These are phyloP conservation scores for Paracyclopina nana DNA, from an alignment of 1,140 invertebrate species.

Conservation along the genomic window DNA sequence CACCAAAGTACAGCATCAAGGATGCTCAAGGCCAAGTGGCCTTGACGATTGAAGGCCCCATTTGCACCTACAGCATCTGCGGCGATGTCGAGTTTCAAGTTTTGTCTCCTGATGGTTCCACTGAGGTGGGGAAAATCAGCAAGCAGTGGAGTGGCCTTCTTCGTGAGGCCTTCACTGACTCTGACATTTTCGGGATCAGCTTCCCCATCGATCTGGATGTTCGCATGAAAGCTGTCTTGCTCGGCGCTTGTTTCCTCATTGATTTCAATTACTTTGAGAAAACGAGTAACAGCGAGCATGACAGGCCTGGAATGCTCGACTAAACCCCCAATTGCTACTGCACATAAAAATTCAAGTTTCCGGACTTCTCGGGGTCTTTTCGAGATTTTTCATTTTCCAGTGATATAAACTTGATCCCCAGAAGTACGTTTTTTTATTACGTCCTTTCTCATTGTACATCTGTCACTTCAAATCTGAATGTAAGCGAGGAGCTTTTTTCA, in stretches of 20 bases:
- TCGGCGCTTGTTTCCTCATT: slow-evolving; percentile 29
- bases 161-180: slow-evolving; percentile 30
- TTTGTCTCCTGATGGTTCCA: slow-evolving; percentile 20
- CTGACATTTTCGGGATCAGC: slow-evolving; percentile 29
- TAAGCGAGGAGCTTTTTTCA: no score
- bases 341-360: no score
- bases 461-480: no score
- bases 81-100: slow-evolving; percentile 46
- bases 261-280: slow-evolving; percentile 20
- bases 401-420: no score
- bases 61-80: slow-evolving; percentile 55
- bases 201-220: slow-evolving; percentile 30
- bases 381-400: no score
- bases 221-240: slow-evolving; percentile 26
- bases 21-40: slow-evolving; percentile 52
- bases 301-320: slow-evolving; percentile 10
- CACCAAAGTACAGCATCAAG: slow-evolving; percentile 54
- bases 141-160: slow-evolving; percentile 30
- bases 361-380: no score
- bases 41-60: slow-evolving; percentile 58
- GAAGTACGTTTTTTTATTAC: no score
- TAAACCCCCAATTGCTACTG: no score
- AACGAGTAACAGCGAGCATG: slow-evolving; percentile 7
- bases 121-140: slow-evolving; percentile 27
- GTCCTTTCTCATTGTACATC: no score